Base-by-base conservation (phyloP, 1,140 invertebrate genomes). In the Aphis craccivora region DNA sequence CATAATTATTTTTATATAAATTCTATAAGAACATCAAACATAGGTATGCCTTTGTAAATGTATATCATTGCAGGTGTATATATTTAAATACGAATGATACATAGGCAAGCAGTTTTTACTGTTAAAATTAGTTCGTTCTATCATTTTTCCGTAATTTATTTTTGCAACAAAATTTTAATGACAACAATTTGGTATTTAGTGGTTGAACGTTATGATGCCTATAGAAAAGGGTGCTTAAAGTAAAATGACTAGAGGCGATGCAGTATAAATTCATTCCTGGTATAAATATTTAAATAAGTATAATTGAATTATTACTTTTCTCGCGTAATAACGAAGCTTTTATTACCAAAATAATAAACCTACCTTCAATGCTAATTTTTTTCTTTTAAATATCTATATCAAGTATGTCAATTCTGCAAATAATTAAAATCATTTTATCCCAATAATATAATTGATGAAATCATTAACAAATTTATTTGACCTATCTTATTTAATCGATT, bases 261-360 rank as follows among this genome's bases (percentile, higher is more conserved):
- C 45, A n/a, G 45, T n/a, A 48, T 88, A 88, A 88, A 88, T 88
- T 45, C 30, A 4, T 11, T 30, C 11, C 25, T 87, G 84, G 14
- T 18, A 40, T 43, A 30, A 87, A 45, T 87, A 45, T 45, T 18
- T 48, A 35, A 45, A 30, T 88, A 88, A n/a, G 18, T 23, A 43
- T 88, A 88, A 45, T 88, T 88, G 18, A 35, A 51, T 88, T 88
- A 48, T n/a, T n/a, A 48, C 30, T 51, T 88, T 48, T 48, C 45
- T 35, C 30, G 14, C 18, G 18, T n/a, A 48, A n/a, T 35, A 51
- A 14, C 14, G 25, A n/a, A 76, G 30, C 43, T 18, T n/a, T 51
- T 88, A 48, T 88, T 48, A 30, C 45, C 8, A 48, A 48, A 88
- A 48, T 88, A 88, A 88, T 88, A 48, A 88, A 88, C 20, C 43